Conservation (phyloP, 2,113 vertebrate genomes). For the Suricata suricatta region DNA sequence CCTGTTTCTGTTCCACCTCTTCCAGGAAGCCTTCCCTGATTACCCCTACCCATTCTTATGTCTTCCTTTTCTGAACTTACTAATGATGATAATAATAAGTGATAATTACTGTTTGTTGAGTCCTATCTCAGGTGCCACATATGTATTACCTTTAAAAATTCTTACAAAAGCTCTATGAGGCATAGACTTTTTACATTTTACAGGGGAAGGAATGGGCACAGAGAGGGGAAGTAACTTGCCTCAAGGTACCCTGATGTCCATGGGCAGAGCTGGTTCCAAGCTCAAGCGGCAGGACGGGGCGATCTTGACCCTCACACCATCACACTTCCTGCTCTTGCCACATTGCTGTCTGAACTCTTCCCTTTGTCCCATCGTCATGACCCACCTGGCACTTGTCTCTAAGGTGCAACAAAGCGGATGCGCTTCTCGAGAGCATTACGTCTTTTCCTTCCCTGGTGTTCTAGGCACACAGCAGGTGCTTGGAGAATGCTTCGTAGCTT, state of each 20-base stretch:
- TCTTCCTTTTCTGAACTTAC: not conserved
- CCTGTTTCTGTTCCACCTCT: not conserved
- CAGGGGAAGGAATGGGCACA: not conserved
- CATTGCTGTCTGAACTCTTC: not conserved
- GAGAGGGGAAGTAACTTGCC: not conserved
- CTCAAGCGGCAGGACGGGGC: not conserved
- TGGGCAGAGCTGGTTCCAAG: not conserved
- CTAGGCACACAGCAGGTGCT: not conserved
- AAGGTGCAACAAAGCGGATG: accelerated
- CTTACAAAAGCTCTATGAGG: not conserved
- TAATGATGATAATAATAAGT: not conserved
- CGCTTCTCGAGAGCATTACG: accelerated
- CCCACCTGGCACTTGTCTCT: too few species aligned
- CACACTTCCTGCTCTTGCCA: not conserved
- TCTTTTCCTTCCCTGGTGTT: not conserved
- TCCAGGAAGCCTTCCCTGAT: not conserved
- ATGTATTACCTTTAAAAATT: not conserved
- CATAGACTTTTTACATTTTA: not conserved
- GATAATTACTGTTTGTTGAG: not conserved
- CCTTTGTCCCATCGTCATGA: not conserved
- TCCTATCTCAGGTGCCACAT: not conserved
- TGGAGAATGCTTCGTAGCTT: not conserved
- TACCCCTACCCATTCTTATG: not conserved
- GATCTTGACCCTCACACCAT: accelerated
- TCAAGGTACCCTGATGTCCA: accelerated